Evolutionary conservation across 1,140 invertebrate genomes (phyloP), one percentile per base, ranked within the genome.

Genomic region (Xylocopa sonorina): DNA sequence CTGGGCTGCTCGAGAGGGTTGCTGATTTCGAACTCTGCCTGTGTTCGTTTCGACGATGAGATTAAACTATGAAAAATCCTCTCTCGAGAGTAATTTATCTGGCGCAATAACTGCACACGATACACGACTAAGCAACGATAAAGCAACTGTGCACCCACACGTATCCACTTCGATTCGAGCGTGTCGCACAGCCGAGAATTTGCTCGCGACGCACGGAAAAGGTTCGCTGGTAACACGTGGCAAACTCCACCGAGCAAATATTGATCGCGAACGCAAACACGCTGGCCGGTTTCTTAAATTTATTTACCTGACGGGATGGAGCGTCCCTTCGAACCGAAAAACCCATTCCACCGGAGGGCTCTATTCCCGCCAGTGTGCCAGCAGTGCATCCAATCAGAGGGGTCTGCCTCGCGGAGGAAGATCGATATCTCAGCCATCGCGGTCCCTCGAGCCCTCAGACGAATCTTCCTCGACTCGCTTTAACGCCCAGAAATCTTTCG

Each of bases 301-400:
- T 63, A 74, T n/a, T 74, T 74, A 74, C 34, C 58, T n/a, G 58
- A 21, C n/a, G 14, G 14, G 16, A 24, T n/a, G 16, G 21, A 2
- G 18, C 27, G 16, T 1, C 32, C 14, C 46, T 51, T 10, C 38
- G 16, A 74, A 34, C 18, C 58, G 4, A 27, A 41, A 51, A 74
- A 51, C 50, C 46, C 27, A 51, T 74, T 63, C 63, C 32, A 51
- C n/a, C 34, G 34, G 32, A 41, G 10, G 57, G 46, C 50, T 51
- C 43, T 16, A 38, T 16, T 18, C n/a, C n/a, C n/a, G n/a, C n/a
- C 41, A 24, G 12, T 50, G 43, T 73, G 34, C 32, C n/a, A 46
- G 3, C 29, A 14, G 9, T 63, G 32, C 46, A 50, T 41, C 71
- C 71, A 63, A 74, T 74, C 71, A 53, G 71, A 18, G 2, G 48